phyloP scores from a whole-genome alignment of 2,113 vertebrate genomes.

The Brachyhypopomus gauderio region DNA sequence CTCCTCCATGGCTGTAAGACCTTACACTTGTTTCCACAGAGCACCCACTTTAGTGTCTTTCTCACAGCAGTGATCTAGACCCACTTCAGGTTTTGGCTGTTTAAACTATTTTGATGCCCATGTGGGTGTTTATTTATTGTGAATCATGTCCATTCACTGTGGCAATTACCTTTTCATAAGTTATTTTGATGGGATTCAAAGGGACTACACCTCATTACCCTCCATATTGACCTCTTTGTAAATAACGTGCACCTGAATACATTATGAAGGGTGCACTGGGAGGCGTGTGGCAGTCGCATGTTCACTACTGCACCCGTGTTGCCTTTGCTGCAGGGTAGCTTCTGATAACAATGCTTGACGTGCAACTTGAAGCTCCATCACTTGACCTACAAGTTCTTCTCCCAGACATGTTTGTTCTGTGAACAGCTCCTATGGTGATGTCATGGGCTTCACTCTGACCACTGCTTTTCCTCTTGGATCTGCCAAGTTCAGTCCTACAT shows the following conservation, averaged over 20 bases:
- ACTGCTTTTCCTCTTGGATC: too few species aligned
- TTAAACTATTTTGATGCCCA: background rate
- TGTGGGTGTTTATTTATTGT: background rate
- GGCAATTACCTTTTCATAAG: background rate
- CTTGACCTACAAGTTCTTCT: too few species aligned
- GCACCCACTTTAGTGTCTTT: constrained; percentile 32
- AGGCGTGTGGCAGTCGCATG: too few species aligned
- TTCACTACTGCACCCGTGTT: constrained; percentile 13
- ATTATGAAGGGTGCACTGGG: background rate
- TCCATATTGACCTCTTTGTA: background rate
- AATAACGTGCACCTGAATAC: background rate
- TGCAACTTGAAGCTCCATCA: background rate
- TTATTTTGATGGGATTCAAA: background rate
- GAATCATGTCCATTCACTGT: background rate
- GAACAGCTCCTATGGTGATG: too few species aligned
- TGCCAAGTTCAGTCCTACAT: too few species aligned
- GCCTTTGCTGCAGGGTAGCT: background rate
- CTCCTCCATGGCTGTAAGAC: constrained; percentile 13
- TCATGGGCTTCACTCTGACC: too few species aligned
- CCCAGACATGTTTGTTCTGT: too few species aligned
- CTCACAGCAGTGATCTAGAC: too few species aligned
- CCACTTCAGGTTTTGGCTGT: background rate
- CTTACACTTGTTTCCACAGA: constrained; percentile 61
- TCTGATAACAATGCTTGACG: constrained; percentile 15
- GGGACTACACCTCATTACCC: background rate